Base-by-base conservation (phyloP, 2,888 invertebrate genomes). In the Drosophila nr. perissopoda region DNA sequence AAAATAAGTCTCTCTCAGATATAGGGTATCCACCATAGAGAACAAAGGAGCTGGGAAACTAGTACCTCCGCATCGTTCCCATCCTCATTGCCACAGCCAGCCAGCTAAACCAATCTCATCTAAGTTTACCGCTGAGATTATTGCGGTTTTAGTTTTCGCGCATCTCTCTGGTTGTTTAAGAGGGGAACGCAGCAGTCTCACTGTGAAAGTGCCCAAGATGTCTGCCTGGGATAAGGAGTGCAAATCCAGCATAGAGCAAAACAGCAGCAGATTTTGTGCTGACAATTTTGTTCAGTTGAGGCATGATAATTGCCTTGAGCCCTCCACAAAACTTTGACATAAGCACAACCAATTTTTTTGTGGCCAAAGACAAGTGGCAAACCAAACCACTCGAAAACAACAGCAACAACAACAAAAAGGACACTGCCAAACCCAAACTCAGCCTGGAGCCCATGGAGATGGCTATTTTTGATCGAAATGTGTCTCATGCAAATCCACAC, bases 241-340 rank as follows among this genome's bases (percentile, higher is more conserved):
- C 56, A 74, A 74, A 68, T 56, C 70, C n/a, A 27, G 1, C n/a
- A 18, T 16, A 3, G 21, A 21, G 21, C 29, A 16, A 57, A 42
- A 38, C 54, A 57, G 46, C 67, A 52, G 57, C 58, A 66, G 67
- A 57, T 53, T 77, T 46, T 58, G 36, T 49, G 57, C 76, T 64
- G 76, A 68, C 78, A 76, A 54, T 72, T 68, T 68, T 18, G 42
- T 36, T 62, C 57, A 51, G 54, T 52, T 67, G 42, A 58, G 60
- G 58, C 80, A 72, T 56, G 72, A 62, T 76, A 78, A 78, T 79
- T 78, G 76, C 78, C 64, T 65, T 62, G 67, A 77, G 66, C 40
- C 33, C 18, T 11, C 33, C 8, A 25, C 48, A 59, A 46, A 76
- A 72, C 75, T 72, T 76, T 62, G 27, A 4, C 36, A 57, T n/a